Evolutionary conservation across 2,113 vertebrate genomes (phyloP).

Genomic region (Acanthisitta chloris): DNA sequence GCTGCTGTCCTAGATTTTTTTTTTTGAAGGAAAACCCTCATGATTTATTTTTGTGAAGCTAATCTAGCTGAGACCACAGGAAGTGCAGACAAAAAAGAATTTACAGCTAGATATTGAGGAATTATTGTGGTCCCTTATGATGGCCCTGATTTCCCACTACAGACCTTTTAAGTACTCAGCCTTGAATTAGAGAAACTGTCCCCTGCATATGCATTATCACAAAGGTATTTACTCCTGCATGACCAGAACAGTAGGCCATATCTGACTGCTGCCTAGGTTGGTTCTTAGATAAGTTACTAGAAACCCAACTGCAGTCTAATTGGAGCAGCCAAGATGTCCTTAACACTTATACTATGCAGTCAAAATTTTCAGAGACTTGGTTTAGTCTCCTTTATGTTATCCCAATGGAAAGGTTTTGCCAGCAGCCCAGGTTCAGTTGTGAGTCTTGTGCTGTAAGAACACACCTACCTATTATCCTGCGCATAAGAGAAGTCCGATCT

Average conservation of each 20-base stretch:
- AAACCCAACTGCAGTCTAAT: not conserved
- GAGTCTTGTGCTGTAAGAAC: not conserved
- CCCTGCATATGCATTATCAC: not conserved
- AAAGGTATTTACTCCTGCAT: accelerated
- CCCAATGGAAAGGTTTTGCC: not conserved
- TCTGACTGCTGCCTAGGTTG: not conserved
- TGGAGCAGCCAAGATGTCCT: not conserved
- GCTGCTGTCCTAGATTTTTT: not conserved
- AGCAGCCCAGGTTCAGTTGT: not conserved
- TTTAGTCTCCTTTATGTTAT: not conserved
- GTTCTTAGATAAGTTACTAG: not conserved
- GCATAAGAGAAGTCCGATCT: constrained; percentile 86
- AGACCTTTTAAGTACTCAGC: not conserved
- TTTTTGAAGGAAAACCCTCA: not conserved
- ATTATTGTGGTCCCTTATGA: not conserved
- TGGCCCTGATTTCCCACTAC: not conserved
- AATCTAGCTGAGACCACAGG: not conserved
- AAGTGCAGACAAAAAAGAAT: not conserved
- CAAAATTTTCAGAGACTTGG: not conserved
- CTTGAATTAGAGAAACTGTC: not conserved
- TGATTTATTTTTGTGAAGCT: not conserved
- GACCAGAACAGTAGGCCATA: not conserved
- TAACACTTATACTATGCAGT: not conserved
- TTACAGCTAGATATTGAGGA: not conserved
- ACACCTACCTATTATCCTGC: constrained; percentile 87